A percentile compares a stretch with the other conserved stretches of the same genome.
Evolutionary conservation across 2,113 vertebrate species (phyloP).

Genomic region (Heliornis fulica): DNA sequence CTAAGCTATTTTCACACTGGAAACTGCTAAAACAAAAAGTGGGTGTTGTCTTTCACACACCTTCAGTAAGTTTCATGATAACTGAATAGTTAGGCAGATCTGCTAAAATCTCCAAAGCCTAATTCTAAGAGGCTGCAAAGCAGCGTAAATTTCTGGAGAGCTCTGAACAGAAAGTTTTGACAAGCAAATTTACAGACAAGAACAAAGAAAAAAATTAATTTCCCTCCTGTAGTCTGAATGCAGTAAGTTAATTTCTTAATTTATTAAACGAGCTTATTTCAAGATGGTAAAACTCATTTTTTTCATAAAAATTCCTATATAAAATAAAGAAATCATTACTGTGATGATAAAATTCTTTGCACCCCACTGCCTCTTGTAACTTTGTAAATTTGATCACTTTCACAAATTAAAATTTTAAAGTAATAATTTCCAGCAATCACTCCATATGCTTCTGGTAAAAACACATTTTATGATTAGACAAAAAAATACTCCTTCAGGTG

Average conservation of each 20-base stretch:
- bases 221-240: neutral
- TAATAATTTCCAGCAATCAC: neutral
- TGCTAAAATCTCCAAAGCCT: neutral
- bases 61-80: neutral
- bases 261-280: neutral
- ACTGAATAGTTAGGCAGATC: neutral
- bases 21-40: neutral
- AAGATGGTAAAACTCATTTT: neutral
- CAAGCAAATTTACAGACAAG: neutral
- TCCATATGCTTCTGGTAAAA: neutral
- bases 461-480: accelerated
- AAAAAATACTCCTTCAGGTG: neutral
- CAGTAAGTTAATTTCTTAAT: neutral
- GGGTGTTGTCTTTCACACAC: accelerated
- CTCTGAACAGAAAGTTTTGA: neutral
- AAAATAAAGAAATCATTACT: neutral
- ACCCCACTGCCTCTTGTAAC: neutral
- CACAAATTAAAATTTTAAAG: neutral
- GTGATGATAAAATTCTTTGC: neutral
- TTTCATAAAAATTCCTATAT: neutral
- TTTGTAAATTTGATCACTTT: neutral
- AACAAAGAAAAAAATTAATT: neutral
- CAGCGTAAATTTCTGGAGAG: neutral
- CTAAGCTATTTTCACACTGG: neutral
- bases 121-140: neutral